Percentiles rank a stretch among this genome's conserved stretches.
phyloP scores from a whole-genome alignment of 1,140 invertebrate species.

The Hycleus cichorii region DNA sequence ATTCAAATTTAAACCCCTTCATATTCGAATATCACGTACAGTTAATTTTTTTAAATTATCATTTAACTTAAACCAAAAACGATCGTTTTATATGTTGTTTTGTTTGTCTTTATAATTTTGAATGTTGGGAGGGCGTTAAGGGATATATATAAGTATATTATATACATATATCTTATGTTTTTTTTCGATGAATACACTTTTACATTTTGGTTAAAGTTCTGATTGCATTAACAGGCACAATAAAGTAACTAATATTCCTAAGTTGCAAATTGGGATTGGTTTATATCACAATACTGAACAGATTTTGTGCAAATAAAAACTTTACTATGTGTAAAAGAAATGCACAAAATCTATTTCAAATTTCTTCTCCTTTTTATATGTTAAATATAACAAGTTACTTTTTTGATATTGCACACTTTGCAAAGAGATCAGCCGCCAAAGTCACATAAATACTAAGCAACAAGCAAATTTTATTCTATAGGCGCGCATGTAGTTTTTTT shows the following conservation, averaged over 20 bases:
- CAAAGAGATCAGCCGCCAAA: constrained; percentile 14
- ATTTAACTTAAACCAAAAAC: neutral
- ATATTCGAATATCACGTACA: constrained; percentile 16
- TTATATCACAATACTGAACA: constrained; percentile 36
- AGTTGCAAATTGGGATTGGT: constrained; percentile 18
- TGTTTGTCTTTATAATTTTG: neutral
- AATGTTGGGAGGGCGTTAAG: neutral
- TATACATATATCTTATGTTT: constrained; percentile 1
- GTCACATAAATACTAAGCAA: constrained; percentile 17
- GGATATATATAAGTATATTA: constrained; percentile 18
- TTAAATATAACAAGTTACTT: neutral
- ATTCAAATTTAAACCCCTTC: constrained; percentile 14
- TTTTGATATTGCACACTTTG: constrained; percentile 21
- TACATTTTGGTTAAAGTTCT: constrained; percentile 27
- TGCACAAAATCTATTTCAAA: constrained; percentile 26
- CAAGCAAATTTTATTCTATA: constrained; percentile 17
- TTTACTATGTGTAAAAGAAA: constrained; percentile 4
- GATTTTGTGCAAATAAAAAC: constrained; percentile 21
- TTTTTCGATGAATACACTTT: constrained; percentile 27
- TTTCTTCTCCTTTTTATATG: constrained; percentile 5
- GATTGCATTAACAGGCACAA: constrained; percentile 36
- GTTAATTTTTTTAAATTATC: neutral
- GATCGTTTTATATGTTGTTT: neutral
- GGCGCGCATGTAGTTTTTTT: neutral
- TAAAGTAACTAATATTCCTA: constrained; percentile 34